Percentiles rank a stretch among this genome's conserved stretches.
Evolutionary conservation across 2,113 vertebrate genomes (phyloP).

Genomic region (Solenodon paradoxus): DNA sequence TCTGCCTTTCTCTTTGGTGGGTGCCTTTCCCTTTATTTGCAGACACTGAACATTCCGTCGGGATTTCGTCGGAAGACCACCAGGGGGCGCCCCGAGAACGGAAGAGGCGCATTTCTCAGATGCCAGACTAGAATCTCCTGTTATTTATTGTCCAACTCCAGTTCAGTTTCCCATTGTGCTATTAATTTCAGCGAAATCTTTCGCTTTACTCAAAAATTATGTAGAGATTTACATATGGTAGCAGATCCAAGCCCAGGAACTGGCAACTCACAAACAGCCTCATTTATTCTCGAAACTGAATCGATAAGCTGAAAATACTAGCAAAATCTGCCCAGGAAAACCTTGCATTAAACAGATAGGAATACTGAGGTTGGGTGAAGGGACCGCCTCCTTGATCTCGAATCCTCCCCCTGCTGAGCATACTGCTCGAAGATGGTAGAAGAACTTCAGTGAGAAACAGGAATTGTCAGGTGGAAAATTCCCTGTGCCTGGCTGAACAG

Average conservation of each 20-base stretch:
- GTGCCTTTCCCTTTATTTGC: constrained; percentile 40
- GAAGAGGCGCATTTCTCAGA: not conserved
- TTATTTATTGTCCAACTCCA: constrained; percentile 37
- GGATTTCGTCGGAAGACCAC: constrained; percentile 32
- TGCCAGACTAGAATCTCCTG: accelerated
- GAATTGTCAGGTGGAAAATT: constrained; percentile 72
- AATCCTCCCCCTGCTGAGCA: not conserved
- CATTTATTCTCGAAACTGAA: not conserved
- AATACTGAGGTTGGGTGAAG: constrained; percentile 32
- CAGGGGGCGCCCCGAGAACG: constrained; percentile 76
- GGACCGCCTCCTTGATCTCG: not conserved
- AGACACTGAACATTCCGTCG: constrained; percentile 46
- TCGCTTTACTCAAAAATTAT: constrained; percentile 56
- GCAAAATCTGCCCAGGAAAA: not conserved
- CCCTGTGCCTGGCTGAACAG: constrained; percentile 8
- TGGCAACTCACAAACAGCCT: constrained; percentile 40
- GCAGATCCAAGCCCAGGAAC: constrained; percentile 51
- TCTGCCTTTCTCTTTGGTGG: constrained; percentile 30
- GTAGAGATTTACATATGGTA: constrained; percentile 66
- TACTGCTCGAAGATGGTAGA: constrained; percentile 44
- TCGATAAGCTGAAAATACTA: not conserved
- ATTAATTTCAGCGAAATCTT: constrained; percentile 55
- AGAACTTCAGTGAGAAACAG: constrained; percentile 41
- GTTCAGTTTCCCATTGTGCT: constrained; percentile 71
- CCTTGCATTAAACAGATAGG: constrained; percentile 29